Evolutionary conservation across 2,113 vertebrate species (phyloP).

Genomic region (Leucopternis melanops): DNA sequence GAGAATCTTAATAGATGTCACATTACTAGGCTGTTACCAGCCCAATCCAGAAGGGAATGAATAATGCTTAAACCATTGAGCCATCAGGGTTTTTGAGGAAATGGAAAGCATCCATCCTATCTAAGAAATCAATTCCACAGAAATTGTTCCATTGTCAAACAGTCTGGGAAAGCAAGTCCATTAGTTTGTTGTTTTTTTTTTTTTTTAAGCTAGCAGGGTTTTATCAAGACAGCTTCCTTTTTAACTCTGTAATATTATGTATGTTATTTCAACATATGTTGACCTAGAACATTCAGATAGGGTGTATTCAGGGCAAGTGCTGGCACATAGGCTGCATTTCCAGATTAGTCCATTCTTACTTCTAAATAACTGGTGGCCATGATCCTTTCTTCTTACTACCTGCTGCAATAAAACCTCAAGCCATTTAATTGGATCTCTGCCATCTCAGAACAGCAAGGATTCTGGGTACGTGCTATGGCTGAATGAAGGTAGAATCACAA

Average conservation of each 20-base stretch:
- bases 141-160: background rate
- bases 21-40: background rate
- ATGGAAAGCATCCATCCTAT: conserved; percentile 25
- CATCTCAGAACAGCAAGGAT: background rate
- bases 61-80: background rate
- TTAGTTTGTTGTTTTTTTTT: background rate
- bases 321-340: background rate
- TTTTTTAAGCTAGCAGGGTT: background rate
- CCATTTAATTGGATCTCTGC: background rate
- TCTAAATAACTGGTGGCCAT: background rate
- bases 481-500: background rate
- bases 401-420: background rate
- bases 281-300: background rate
- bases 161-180: background rate
- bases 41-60: background rate
- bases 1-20: background rate
- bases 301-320: background rate
- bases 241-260: background rate
- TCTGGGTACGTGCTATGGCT: background rate
- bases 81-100: conserved; percentile 24
- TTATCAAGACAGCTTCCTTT: background rate
- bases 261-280: background rate
- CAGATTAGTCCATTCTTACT: background rate
- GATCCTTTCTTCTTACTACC: background rate
- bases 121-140: conserved; percentile 22